Conservation (phyloP, 2,113 vertebrate species). For the Mugil cephalus region DNA sequence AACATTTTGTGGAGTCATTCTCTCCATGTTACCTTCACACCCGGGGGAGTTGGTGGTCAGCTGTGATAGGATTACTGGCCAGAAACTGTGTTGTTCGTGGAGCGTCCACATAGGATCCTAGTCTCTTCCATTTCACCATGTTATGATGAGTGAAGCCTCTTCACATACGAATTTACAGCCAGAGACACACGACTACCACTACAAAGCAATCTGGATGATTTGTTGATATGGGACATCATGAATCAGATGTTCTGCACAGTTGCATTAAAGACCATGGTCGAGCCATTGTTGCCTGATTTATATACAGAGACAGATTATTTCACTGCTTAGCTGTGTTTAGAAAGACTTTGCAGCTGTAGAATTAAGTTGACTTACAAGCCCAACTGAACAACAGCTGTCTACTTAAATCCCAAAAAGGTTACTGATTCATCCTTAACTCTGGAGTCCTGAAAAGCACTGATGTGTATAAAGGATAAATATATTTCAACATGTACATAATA, state of each 20-base stretch:
- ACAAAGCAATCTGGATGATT: background rate
- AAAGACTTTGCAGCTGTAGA: constrained; percentile 1
- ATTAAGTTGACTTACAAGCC: background rate
- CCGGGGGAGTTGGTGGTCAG: constrained; percentile 5
- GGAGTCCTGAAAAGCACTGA: constrained; percentile 4
- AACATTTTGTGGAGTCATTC: constrained; percentile 36
- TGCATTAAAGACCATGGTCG: background rate
- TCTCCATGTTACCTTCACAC: constrained; percentile 18
- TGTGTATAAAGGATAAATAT: background rate
- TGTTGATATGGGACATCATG: constrained; percentile 18
- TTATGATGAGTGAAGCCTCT: constrained; percentile 12
- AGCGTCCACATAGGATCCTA: constrained; percentile 12
- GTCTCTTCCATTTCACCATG: constrained; percentile 20
- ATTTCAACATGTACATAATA: background rate
- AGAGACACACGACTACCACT: constrained; percentile 4
- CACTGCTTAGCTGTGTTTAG: background rate
- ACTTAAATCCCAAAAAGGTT: constrained; percentile 4
- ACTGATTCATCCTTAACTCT: constrained; percentile 8
- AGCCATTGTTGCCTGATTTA: constrained; percentile 20
- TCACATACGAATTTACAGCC: constrained; percentile 18
- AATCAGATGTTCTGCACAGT: constrained; percentile 29
- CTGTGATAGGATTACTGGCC: constrained; percentile 48
- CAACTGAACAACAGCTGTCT: constrained; percentile 24
- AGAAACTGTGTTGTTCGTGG: constrained; percentile 50
- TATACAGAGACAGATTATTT: constrained; percentile 16